These are phyloP conservation scores for Eupithecia inturbata DNA, from an alignment of 2,888 invertebrate species.

Conservation along the genomic window DNA sequence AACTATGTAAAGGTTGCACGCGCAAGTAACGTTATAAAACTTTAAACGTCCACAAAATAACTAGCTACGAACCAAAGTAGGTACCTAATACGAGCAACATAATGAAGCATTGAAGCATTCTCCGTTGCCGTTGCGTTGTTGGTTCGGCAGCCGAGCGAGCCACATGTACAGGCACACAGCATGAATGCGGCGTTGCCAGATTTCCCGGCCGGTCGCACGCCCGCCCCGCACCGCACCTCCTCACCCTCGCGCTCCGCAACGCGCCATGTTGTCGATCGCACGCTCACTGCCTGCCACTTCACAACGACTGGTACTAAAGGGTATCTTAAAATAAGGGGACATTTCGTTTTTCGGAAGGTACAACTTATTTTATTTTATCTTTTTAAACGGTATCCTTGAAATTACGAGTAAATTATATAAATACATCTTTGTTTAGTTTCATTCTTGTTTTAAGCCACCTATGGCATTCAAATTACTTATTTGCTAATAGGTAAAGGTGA, in stretches of 20 bases:
- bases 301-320: conserved; percentile 34
- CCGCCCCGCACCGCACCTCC: conserved; percentile 36
- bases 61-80: conserved; percentile 15
- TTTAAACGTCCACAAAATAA: conserved; percentile 3
- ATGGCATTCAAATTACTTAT: background rate
- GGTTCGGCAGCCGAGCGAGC: conserved; percentile 37
- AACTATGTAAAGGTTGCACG: background rate
- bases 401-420: background rate
- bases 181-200: conserved; percentile 63
- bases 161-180: conserved; percentile 50
- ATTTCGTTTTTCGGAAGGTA: background rate
- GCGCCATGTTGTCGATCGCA: conserved; percentile 49
- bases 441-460: background rate
- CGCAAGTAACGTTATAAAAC: conserved; percentile 6
- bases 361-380: background rate
- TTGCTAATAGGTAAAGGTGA: background rate
- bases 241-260: conserved; percentile 37
- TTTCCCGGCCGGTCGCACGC: conserved; percentile 53
- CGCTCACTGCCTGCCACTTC: conserved; percentile 45
- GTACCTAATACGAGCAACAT: conserved; percentile 23
- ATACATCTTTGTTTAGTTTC: background rate
- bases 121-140: conserved; percentile 33
- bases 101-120: conserved; percentile 42
- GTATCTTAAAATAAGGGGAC: background rate
- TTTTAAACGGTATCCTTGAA: background rate